A percentile compares a stretch with the other conserved stretches of the same genome.
These are phyloP conservation scores for Lasioglossum villosulum DNA, from an alignment of 2,888 invertebrate genomes.

Conservation along the genomic window DNA sequence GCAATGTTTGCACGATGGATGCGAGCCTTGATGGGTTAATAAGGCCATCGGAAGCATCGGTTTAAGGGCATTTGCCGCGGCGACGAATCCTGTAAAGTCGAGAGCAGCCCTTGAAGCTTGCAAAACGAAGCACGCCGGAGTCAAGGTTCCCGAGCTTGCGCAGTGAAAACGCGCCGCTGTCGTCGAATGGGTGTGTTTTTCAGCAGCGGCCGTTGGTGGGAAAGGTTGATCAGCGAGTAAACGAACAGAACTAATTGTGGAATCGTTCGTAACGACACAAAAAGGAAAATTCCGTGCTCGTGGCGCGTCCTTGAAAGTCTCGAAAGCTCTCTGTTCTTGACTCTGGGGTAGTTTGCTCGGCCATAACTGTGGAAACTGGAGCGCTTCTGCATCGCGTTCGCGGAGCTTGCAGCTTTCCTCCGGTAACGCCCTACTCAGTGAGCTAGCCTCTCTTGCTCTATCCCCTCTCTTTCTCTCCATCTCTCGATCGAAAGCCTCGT, in stretches of 20 bases:
- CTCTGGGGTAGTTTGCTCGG: not conserved
- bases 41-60: constrained; percentile 1
- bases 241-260: constrained; percentile 44
- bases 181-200: constrained; percentile 50
- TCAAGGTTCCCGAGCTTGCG: constrained; percentile 67
- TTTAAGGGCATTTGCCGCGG: constrained; percentile 40
- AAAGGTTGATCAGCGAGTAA: constrained; percentile 44
- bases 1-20: not conserved
- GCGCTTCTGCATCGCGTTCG: not conserved
- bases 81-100: constrained; percentile 45
- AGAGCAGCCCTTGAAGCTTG: constrained; percentile 39
- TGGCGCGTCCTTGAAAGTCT: not conserved
- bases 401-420: not conserved
- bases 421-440: constrained; percentile 34
- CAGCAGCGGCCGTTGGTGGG: constrained; percentile 31
- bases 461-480: not conserved
- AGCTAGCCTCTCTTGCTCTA: not conserved
- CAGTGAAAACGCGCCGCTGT: constrained; percentile 46
- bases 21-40: constrained; percentile 10
- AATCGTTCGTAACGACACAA: constrained; percentile 16
- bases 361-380: not conserved
- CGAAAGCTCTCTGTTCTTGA: not conserved
- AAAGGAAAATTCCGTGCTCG: constrained; percentile 7
- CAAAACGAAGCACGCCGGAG: constrained; percentile 41
- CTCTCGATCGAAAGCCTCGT: not conserved